These are phyloP conservation scores for Oscheius sp. DNA, from an alignment of 2,888 invertebrate genomes.

Conservation along the genomic window DNA sequence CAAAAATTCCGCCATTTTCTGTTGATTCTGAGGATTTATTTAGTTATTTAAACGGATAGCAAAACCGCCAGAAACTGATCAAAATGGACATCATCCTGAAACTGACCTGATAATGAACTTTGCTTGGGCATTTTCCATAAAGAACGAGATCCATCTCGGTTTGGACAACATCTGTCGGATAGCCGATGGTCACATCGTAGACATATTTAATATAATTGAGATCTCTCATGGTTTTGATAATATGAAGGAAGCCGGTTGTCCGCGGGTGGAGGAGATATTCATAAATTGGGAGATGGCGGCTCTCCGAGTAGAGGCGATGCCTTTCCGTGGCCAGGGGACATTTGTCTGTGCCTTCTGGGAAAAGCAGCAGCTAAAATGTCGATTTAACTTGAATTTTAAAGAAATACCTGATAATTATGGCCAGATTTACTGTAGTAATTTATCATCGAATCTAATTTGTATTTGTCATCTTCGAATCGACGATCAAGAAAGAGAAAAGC, in stretches of 20 bases:
- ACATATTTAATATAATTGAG: conserved; percentile 81
- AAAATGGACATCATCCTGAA: no score
- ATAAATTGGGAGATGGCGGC: conserved; percentile 77
- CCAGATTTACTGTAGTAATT: conserved; percentile 82
- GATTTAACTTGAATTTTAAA: no score
- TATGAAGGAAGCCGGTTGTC: conserved; percentile 82
- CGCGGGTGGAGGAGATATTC: conserved; percentile 86
- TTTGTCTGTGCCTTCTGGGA: conserved; percentile 89
- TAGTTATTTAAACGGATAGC: no score
- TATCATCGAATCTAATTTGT: conserved; percentile 80
- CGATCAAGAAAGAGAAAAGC: conserved; percentile 87
- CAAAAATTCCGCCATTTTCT: neutral
- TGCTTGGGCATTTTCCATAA: conserved; percentile 81
- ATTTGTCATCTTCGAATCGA: conserved; percentile 84
- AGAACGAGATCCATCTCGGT: conserved; percentile 81
- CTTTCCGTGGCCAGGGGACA: conserved; percentile 80
- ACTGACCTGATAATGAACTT: conserved; percentile 82
- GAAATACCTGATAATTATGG: conserved; percentile 76
- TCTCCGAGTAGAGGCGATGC: conserved; percentile 82
- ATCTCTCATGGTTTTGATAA: conserved; percentile 76
- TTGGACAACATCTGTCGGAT: conserved; percentile 83
- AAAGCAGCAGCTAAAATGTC: conserved; percentile 80
- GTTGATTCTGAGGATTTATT: no score
- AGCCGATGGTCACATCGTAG: conserved; percentile 86
- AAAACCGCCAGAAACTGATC: no score